phyloP scores from a whole-genome alignment of 2,113 vertebrate species.

The Piliocolobus tephrosceles region DNA sequence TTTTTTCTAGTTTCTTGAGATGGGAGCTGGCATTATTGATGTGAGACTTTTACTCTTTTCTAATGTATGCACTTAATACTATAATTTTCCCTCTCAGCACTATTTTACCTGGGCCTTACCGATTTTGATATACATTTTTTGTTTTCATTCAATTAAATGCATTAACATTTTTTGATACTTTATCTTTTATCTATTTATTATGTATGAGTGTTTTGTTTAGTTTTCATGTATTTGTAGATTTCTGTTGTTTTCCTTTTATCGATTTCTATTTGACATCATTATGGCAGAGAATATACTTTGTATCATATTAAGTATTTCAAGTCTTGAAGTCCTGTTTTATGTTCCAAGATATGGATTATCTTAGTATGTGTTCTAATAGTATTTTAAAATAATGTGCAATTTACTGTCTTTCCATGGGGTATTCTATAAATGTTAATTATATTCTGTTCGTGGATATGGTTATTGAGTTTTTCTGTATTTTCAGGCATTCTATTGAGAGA shows the following conservation, averaged over 20 bases:
- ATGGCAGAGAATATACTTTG: background rate
- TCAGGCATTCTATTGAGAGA: background rate
- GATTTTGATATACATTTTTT: background rate
- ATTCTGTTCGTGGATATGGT: background rate
- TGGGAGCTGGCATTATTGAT: background rate
- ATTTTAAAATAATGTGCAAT: background rate
- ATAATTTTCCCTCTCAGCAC: background rate
- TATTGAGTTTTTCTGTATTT: background rate
- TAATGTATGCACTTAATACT: background rate
- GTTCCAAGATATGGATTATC: background rate
- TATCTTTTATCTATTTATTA: background rate
- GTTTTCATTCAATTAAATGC: background rate
- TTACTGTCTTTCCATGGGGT: background rate
- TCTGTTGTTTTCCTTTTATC: background rate
- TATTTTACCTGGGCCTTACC: background rate
- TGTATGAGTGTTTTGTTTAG: background rate
- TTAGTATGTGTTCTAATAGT: background rate
- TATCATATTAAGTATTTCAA: background rate
- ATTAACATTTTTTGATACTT: background rate
- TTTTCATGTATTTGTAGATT: background rate
- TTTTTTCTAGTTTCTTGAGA: background rate
- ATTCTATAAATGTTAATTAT: background rate
- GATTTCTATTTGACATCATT: background rate
- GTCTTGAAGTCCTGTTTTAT: background rate
- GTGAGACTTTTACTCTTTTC: background rate